phyloP scores from a whole-genome alignment of 1,140 invertebrate species.

The Aphidius ervi region DNA sequence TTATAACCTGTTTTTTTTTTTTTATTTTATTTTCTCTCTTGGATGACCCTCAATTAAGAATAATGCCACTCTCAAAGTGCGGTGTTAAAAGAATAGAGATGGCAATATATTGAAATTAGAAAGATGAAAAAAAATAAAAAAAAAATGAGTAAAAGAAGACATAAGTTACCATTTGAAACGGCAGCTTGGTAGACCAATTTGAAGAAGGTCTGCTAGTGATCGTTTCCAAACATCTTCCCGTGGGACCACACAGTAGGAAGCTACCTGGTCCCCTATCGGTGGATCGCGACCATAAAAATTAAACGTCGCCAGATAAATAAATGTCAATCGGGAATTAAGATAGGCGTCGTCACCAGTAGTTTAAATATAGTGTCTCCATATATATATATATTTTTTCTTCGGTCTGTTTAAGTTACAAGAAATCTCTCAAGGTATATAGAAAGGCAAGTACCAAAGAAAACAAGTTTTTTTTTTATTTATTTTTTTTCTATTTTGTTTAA shows the following conservation, averaged over 20 bases:
- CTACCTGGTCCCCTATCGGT: slow-evolving; percentile 32
- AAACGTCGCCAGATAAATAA: slow-evolving; percentile 53
- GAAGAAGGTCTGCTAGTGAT: slow-evolving; percentile 2
- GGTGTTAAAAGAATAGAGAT: too few relatives aligned
- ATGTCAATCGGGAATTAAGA: slow-evolving; percentile 52
- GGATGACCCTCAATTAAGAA: too few relatives aligned
- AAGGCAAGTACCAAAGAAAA: background rate
- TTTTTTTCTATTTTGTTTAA: background rate
- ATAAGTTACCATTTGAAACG: too few relatives aligned
- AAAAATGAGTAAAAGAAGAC: too few relatives aligned
- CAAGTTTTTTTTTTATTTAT: background rate
- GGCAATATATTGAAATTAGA: too few relatives aligned
- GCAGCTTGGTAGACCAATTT: slow-evolving; percentile 2
- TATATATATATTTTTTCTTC: background rate
- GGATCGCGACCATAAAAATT: slow-evolving; percentile 52
- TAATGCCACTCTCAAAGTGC: too few relatives aligned
- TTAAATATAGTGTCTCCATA: slow-evolving; percentile 11
- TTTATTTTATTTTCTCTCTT: too few relatives aligned
- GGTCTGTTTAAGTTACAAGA: slow-evolving; percentile 1
- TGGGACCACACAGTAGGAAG: slow-evolving; percentile 29
- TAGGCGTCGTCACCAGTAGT: slow-evolving; percentile 39
- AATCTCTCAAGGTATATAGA: background rate
- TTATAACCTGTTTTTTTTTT: too few relatives aligned
- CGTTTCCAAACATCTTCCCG: background rate
- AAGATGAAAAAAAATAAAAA: too few relatives aligned